phyloP scores from a whole-genome alignment of 1,140 invertebrate species.

The Reticulitermes speratus region DNA sequence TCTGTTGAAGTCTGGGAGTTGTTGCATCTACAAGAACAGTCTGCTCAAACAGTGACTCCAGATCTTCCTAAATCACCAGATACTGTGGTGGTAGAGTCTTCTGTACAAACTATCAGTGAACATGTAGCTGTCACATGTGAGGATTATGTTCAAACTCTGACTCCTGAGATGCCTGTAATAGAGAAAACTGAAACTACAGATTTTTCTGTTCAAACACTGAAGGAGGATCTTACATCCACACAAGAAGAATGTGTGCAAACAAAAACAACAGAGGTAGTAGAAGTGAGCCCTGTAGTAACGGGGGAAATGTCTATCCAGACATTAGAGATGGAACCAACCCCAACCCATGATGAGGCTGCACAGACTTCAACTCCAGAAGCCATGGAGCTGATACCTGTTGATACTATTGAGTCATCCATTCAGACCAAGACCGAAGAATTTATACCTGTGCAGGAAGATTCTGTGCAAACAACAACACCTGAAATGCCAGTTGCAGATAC shows the following conservation, averaged over 20 bases:
- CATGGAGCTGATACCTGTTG: slow-evolving; percentile 12
- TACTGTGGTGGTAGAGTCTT: background rate
- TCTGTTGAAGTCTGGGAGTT: background rate
- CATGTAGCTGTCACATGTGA: background rate
- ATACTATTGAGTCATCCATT: slow-evolving; percentile 42
- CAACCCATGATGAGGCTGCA: background rate
- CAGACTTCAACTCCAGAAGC: slow-evolving; percentile 25
- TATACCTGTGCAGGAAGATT: slow-evolving; percentile 43
- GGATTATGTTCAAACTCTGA: slow-evolving; percentile 15
- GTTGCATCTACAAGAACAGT: slow-evolving; percentile 15
- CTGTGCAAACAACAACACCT: slow-evolving; percentile 50
- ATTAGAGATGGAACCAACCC: background rate
- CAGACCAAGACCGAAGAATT: slow-evolving; percentile 43
- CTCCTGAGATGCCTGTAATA: slow-evolving; percentile 21
- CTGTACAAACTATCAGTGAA: slow-evolving; percentile 34
- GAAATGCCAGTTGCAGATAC: slow-evolving; percentile 42
- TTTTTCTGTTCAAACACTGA: slow-evolving; percentile 24
- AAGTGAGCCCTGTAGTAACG: background rate
- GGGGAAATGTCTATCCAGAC: slow-evolving; percentile 43
- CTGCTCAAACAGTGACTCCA: slow-evolving; percentile 34
- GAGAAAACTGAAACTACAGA: slow-evolving; percentile 18
- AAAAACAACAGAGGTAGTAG: background rate
- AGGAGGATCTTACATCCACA: slow-evolving; percentile 15
- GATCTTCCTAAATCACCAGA: slow-evolving; percentile 28
- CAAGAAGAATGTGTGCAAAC: slow-evolving; percentile 25